Percentiles rank a stretch among this genome's conserved stretches.
phyloP scores from a whole-genome alignment of 2,888 invertebrate species.

The Ophraella communa region DNA sequence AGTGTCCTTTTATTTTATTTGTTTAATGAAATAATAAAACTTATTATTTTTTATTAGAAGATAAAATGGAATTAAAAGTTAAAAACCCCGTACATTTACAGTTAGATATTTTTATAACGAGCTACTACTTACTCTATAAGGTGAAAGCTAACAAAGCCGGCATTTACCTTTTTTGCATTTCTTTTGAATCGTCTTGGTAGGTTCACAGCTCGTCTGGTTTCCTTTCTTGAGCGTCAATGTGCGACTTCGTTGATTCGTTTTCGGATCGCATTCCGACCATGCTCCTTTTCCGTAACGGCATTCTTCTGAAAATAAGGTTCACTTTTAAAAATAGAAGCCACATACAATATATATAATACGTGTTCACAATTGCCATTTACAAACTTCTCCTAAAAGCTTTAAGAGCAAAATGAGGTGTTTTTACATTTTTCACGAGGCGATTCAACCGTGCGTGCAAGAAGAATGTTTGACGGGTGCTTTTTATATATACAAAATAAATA shows the following conservation, averaged over 20 bases:
- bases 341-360: background rate
- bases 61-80: no score
- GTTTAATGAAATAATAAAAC: no score
- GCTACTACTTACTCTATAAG: slow-evolving; percentile 4
- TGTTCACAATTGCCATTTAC: background rate
- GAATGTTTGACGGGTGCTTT: background rate
- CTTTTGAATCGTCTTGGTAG: slow-evolving; percentile 85
- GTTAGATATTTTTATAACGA: background rate
- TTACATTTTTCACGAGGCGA: background rate
- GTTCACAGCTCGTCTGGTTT: slow-evolving; percentile 78
- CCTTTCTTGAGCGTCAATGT: slow-evolving; percentile 87
- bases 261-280: slow-evolving; percentile 88
- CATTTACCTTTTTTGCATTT: slow-evolving; percentile 88
- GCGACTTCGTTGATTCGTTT: slow-evolving; percentile 81
- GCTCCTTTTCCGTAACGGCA: slow-evolving; percentile 87
- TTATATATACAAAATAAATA: no score
- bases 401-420: slow-evolving; percentile 1
- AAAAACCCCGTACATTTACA: background rate
- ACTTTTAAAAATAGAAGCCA: slow-evolving; percentile 9
- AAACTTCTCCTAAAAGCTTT: background rate
- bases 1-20: no score
- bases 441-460: background rate
- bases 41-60: no score
- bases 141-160: background rate
- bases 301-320: slow-evolving; percentile 62